Evolutionary conservation across 2,888 invertebrate genomes (phyloP), one percentile per base, ranked within the genome.

Genomic region (Drosophila pullipes): DNA sequence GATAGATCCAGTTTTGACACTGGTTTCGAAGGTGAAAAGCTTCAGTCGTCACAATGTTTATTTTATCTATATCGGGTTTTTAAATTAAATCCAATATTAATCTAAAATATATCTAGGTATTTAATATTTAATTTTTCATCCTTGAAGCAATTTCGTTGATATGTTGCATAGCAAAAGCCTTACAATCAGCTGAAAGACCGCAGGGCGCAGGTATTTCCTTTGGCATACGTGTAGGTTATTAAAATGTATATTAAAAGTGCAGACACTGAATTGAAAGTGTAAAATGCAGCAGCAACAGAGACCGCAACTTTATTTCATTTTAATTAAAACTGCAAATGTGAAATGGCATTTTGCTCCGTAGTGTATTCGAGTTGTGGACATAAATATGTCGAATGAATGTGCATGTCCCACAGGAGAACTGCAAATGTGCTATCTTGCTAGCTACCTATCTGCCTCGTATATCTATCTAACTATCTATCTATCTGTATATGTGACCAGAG

Each of bases 291-390:
- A 63, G 64, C 66, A 69, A 66, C 49, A 57, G 44, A 62, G 66
- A 67, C 74, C 78, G 54, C 78, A 72, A 81, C 76, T 89, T 82
- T 87, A 91, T 91, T 87, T 82, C 89, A 74, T 91, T 87, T 89
- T 87, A 87, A 87, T 89, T 89, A 91, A 87, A 87, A 82, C 81
- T 72, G 75, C 76, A 76, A 87, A 82, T 77, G 80, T 44, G 61
- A 60, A 69, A 67, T 58, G 73, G 41, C 53, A 39, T 58, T 55
- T 54, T 57, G 39, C 39, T 31, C 63, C 68, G 31, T 10, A 37
- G 47, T 30, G 41, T 28, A 65, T 67, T 65, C 50, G 30, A 49
- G 31, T 61, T 35, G 55, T 25, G n/a, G 5, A 25, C 33, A 72
- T 59, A 71, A 70, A 80, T 71, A 68, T 78, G 82, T 65, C 69